These are phyloP conservation scores for Rattus rattus DNA, from an alignment of 2,113 vertebrate species.

Conservation along the genomic window DNA sequence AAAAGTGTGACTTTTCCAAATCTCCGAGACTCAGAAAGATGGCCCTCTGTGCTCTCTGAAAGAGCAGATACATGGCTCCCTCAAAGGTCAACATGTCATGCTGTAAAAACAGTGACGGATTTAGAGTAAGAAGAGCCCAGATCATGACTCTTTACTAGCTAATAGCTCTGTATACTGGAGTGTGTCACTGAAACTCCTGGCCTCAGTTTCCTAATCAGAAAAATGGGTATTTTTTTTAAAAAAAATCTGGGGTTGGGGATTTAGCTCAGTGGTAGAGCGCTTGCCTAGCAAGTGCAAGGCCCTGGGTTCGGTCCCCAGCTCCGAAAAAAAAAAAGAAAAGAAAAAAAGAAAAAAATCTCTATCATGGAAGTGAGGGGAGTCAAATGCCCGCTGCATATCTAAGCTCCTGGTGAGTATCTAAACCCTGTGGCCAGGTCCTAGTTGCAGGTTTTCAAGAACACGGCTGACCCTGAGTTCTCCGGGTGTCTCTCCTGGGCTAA, in stretches of 20 bases:
- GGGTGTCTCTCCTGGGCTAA: not conserved
- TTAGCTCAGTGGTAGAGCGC: too few relatives aligned
- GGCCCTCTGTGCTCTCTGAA: not conserved
- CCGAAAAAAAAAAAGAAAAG: too few relatives aligned
- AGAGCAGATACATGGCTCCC: not conserved
- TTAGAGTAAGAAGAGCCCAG: not conserved
- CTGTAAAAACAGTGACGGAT: not conserved
- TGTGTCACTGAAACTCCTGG: not conserved
- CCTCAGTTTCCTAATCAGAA: constrained; percentile 28
- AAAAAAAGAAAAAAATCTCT: not conserved
- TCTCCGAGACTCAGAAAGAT: not conserved
- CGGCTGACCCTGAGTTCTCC: too few relatives aligned
- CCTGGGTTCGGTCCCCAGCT: too few relatives aligned
- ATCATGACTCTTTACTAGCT: not conserved
- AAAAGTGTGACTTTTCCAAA: not conserved
- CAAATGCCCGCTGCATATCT: not conserved
- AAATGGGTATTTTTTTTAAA: not conserved
- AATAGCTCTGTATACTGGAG: not conserved
- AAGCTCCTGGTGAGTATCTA: not conserved
- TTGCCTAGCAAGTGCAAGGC: too few relatives aligned
- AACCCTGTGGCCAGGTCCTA: not conserved
- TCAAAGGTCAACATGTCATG: not conserved
- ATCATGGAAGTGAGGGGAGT: not conserved
- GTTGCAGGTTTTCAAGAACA: not conserved
- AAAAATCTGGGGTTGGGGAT: too few relatives aligned